Conservation (phyloP, 1,140 invertebrate species). For the Drosophila azteca region DNA sequence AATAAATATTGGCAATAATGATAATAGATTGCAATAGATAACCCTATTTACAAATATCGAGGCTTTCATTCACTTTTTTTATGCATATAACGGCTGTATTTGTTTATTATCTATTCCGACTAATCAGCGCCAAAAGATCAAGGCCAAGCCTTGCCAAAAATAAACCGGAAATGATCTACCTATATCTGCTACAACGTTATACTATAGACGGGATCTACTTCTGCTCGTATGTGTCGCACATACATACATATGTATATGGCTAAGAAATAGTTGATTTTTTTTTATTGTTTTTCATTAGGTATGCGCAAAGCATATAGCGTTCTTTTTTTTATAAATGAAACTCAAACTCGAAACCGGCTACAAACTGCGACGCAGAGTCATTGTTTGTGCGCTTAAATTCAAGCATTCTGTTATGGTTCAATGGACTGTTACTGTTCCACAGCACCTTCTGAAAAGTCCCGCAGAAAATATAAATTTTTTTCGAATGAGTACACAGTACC, state of each 20-base stretch:
- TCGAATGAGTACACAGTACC: slow-evolving; percentile 1
- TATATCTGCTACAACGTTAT: slow-evolving; percentile 1
- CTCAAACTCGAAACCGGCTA: slow-evolving; percentile 22
- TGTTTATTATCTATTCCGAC: slow-evolving; percentile 24
- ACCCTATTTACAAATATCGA: neutral
- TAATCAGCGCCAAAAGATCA: slow-evolving; percentile 44
- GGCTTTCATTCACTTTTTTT: slow-evolving; percentile 15
- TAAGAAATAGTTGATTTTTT: slow-evolving; percentile 22
- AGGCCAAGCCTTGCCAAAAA: slow-evolving; percentile 28
- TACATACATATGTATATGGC: neutral
- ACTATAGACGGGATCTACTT: slow-evolving; percentile 40
- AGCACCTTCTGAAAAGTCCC: slow-evolving; percentile 19
- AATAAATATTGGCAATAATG: slow-evolving; percentile 12
- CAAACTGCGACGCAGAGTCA: slow-evolving; percentile 18
- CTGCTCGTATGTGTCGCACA: slow-evolving; percentile 8
- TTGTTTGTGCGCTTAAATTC: slow-evolving; percentile 34
- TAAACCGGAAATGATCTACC: slow-evolving; percentile 11
- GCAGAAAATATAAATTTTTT: slow-evolving; percentile 1
- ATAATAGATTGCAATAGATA: slow-evolving; percentile 19
- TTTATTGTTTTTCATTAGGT: slow-evolving; percentile 19
- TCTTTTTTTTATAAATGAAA: slow-evolving; percentile 6
- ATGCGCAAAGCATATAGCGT: slow-evolving; percentile 1
- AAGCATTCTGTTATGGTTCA: slow-evolving; percentile 53
- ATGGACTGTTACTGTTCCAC: slow-evolving; percentile 34
- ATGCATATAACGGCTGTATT: slow-evolving; percentile 36